phyloP scores from a whole-genome alignment of 2,888 invertebrate genomes.

The Luperina testacea region DNA sequence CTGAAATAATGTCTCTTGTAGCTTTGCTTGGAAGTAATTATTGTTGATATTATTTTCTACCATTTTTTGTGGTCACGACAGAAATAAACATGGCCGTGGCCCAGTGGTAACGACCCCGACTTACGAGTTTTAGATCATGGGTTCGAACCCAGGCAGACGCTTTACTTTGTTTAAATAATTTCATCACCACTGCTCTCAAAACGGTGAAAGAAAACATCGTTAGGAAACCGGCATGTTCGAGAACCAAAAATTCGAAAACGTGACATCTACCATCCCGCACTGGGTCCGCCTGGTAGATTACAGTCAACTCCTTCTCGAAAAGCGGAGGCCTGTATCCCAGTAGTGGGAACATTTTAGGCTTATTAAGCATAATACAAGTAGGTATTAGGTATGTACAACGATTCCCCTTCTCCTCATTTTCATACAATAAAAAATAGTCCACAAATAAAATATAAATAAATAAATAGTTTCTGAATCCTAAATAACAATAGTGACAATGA shows the following conservation, averaged over 20 bases:
- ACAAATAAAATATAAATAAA: no score
- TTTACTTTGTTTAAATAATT: not conserved
- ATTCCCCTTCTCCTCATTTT: not conserved
- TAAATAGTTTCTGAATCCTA: not conserved
- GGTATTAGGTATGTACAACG: not conserved
- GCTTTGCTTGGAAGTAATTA: slow-evolving; percentile 31
- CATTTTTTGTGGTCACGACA: not conserved
- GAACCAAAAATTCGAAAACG: not conserved
- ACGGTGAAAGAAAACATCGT: not conserved
- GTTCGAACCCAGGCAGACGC: not conserved
- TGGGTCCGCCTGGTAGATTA: not conserved
- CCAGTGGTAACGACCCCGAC: not conserved
- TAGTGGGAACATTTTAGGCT: not conserved
- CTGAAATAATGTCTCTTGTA: slow-evolving; percentile 44
- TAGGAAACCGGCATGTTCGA: no score
- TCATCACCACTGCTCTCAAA: no score
- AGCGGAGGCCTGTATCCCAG: no score
- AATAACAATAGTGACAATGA: not conserved
- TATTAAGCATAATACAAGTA: not conserved
- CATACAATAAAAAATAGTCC: not conserved
- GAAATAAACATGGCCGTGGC: not conserved
- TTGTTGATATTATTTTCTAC: slow-evolving; percentile 19
- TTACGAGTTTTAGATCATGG: not conserved
- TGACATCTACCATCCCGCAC: not conserved
- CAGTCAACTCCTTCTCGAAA: no score